Evolutionary conservation across 2,888 invertebrate species (phyloP).

Genomic region (Xestia xanthographa): DNA sequence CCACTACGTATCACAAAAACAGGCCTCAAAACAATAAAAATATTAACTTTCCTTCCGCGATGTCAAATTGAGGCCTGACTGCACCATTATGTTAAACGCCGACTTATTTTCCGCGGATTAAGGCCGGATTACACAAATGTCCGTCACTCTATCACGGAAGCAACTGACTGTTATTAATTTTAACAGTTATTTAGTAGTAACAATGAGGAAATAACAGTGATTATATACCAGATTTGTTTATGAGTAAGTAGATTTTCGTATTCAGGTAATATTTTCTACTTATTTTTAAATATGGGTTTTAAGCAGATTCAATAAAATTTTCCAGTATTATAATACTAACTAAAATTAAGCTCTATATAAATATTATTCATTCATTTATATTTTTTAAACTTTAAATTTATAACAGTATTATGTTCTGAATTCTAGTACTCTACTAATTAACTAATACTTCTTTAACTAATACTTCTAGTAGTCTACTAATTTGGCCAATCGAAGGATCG

Average conservation of each 20-base stretch:
- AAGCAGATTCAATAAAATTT: not conserved
- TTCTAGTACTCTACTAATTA: too few species aligned
- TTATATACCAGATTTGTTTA: not conserved
- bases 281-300: not conserved
- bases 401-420: not conserved
- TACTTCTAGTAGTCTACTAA: too few species aligned
- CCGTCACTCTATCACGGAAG: constrained; percentile 43
- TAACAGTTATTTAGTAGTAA: constrained; percentile 14
- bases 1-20: not conserved
- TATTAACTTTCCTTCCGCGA: constrained; percentile 1
- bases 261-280: not conserved
- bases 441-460: too few species aligned
- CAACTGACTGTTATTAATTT: constrained; percentile 28
- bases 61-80: constrained; percentile 36
- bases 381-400: not conserved
- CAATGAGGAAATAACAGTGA: constrained; percentile 8
- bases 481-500: not conserved
- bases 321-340: not conserved
- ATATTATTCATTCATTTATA: not conserved
- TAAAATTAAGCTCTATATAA: not conserved
- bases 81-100: constrained; percentile 55
- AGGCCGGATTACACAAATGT: constrained; percentile 61
- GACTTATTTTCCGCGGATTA: constrained; percentile 63
- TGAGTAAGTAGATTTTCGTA: not conserved
- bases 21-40: constrained; percentile 28